Percentiles rank a stretch among this genome's conserved stretches.
phyloP scores from a whole-genome alignment of 2,888 invertebrate genomes.

The Phengaris arion region DNA sequence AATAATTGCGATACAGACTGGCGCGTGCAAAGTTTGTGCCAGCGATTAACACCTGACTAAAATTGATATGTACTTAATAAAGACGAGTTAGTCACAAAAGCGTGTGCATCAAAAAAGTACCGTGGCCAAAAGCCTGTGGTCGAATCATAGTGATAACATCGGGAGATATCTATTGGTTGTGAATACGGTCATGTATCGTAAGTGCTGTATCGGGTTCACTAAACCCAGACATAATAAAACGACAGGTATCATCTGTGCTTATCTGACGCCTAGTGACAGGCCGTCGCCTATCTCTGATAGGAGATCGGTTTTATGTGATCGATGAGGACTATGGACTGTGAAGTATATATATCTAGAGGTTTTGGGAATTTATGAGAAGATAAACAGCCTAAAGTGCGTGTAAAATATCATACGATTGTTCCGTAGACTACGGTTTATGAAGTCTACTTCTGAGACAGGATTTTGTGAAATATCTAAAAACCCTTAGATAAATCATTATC shows the following conservation, averaged over 20 bases:
- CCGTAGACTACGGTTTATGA: no score
- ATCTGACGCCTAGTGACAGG: background rate
- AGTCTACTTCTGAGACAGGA: no score
- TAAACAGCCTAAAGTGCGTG: no score
- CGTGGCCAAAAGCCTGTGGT: background rate
- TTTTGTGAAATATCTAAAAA: no score
- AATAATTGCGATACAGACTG: no score
- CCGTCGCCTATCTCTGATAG: slow-evolving; percentile 1
- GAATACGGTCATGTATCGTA: background rate
- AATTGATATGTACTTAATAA: background rate
- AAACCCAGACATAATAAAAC: background rate
- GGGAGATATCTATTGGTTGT: background rate
- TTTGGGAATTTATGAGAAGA: background rate
- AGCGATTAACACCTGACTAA: background rate
- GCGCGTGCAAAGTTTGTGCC: background rate
- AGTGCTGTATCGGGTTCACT: background rate
- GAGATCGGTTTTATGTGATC: background rate
- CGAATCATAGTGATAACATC: slow-evolving; percentile 2
- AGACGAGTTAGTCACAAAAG: background rate
- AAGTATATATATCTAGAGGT: background rate
- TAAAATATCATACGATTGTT: no score
- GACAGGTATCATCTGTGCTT: slow-evolving; percentile 8
- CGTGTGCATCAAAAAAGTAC: background rate
- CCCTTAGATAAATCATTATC: no score
- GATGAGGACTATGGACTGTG: background rate